These are phyloP conservation scores for Tetramorium bicarinatum DNA, from an alignment of 2,888 invertebrate species.

Conservation along the genomic window DNA sequence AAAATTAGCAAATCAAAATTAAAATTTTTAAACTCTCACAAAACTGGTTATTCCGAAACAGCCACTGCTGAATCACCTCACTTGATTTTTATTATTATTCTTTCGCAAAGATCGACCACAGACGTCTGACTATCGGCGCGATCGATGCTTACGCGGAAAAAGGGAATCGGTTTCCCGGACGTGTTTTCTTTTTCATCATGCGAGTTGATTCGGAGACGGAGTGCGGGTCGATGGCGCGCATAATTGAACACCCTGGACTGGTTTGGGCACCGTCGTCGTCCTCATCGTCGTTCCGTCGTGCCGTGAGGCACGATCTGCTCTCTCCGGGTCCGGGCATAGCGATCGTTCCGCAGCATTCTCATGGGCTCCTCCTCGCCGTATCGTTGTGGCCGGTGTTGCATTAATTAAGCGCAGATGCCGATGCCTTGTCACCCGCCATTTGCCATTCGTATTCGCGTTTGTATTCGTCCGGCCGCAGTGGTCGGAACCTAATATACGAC, in stretches of 20 bases:
- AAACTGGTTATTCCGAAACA: not conserved
- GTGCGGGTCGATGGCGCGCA: constrained; percentile 45
- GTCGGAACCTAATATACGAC: constrained; percentile 77
- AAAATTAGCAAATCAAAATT: constrained; percentile 5
- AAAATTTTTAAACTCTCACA: not conserved
- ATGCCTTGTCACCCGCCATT: constrained; percentile 81
- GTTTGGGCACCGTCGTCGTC: constrained; percentile 41
- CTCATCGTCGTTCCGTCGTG: constrained; percentile 22
- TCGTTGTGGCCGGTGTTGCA: constrained; percentile 70
- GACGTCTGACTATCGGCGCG: constrained; percentile 18
- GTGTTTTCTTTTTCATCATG: constrained; percentile 36
- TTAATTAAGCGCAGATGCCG: constrained; percentile 82
- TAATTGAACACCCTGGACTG: constrained; percentile 53
- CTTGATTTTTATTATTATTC: constrained; percentile 28
- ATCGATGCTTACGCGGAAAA: constrained; percentile 46
- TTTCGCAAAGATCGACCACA: constrained; percentile 10
- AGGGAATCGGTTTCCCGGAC: constrained; percentile 21
- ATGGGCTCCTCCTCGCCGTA: constrained; percentile 62
- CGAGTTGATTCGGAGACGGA: constrained; percentile 36
- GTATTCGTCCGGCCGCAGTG: constrained; percentile 68
- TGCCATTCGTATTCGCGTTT: constrained; percentile 76
- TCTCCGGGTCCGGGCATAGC: constrained; percentile 34
- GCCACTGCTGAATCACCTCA: not conserved
- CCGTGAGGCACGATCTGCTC: constrained; percentile 44
- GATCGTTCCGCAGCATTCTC: constrained; percentile 67